Base-by-base conservation (phyloP, 2,797 vertebrate species). In the Muraenolepis orangiensis region DNA sequence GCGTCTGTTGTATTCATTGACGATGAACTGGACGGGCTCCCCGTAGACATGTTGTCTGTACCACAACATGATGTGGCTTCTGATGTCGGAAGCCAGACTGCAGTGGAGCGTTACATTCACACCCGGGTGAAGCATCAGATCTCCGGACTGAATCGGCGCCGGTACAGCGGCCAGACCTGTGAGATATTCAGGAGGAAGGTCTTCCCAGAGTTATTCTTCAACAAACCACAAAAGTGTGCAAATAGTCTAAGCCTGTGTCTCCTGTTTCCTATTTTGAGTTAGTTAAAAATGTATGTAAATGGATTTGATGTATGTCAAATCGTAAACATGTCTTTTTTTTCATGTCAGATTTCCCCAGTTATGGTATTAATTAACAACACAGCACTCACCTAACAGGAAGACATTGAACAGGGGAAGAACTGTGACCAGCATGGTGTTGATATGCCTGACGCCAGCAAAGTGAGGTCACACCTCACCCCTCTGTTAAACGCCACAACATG, bases 51-150 rank as follows among this genome's bases (percentile, higher is more conserved):
- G 73, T 70, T 93, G 91, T 32, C 74, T 61, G 80, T 91, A 93
- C 93, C 92, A 93, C 6, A 4, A 0, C 92, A 92, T 93, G 31
- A 79, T 90, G 10, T 82, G 69, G 83, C 87, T 85, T 64, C 8
- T 0, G 87, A 93, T 92, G 73, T 74, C 80, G 8, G 66, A 8
- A 26, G 78, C 87, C 79, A 92, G 3, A 38, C 69, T 84, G 77
- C 92, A 94, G 66, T 77, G 30, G 14, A 93, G 66, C 1, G 3
- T 72, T 23, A 80, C 23, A 1, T n/a, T 31, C 12, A 0, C 10
- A 18, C 80, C 79, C 1, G 61, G 75, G 0, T 6, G 30, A 57
- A 23, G 71, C 0, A 23, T 3, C 5, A 61, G 72, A 72, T 74
- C 74, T 30, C 36, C 72, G 61, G 87, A 61, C 74, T 89, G 89